Conservation (phyloP, 2,888 invertebrate species). For the Oscheius myriophilus region DNA sequence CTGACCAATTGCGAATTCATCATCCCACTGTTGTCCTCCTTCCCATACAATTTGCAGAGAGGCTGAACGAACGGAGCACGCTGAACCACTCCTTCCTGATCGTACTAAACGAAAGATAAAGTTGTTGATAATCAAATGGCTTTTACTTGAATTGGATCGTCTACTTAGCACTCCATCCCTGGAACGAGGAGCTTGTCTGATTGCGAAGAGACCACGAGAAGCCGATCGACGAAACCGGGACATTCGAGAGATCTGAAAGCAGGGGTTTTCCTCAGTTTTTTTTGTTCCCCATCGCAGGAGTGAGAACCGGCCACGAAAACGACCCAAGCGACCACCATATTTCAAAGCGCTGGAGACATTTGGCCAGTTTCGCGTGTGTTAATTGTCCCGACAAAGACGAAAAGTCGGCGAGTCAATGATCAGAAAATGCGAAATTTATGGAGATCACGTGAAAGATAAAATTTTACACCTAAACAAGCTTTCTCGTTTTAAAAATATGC, state of each 20-base stretch:
- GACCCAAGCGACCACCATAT: too few relatives aligned
- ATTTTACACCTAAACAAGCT: too few relatives aligned
- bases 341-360: too few relatives aligned
- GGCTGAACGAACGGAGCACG: slow-evolving; percentile 45
- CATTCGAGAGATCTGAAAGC: slow-evolving; percentile 46
- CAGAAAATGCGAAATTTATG: too few relatives aligned
- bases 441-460: too few relatives aligned
- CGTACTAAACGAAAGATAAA: slow-evolving; percentile 17
- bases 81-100: slow-evolving; percentile 31
- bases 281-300: too few relatives aligned
- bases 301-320: too few relatives aligned
- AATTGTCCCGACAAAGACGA: too few relatives aligned
- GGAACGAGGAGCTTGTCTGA: slow-evolving; percentile 21
- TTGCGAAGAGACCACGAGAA: slow-evolving; percentile 28
- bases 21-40: slow-evolving; percentile 55
- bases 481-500: too few relatives aligned
- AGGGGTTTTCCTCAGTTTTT: too few relatives aligned
- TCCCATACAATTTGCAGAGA: slow-evolving; percentile 57
- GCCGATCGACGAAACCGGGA: slow-evolving; percentile 48
- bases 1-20: slow-evolving; percentile 43
- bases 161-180: slow-evolving; percentile 29
- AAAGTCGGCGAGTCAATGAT: too few relatives aligned
- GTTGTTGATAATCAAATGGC: neutral
- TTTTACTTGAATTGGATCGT: slow-evolving; percentile 20
- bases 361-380: too few relatives aligned